These are phyloP conservation scores for Hirtodrosophila confusa DNA, from an alignment of 2,888 invertebrate genomes.

Conservation along the genomic window DNA sequence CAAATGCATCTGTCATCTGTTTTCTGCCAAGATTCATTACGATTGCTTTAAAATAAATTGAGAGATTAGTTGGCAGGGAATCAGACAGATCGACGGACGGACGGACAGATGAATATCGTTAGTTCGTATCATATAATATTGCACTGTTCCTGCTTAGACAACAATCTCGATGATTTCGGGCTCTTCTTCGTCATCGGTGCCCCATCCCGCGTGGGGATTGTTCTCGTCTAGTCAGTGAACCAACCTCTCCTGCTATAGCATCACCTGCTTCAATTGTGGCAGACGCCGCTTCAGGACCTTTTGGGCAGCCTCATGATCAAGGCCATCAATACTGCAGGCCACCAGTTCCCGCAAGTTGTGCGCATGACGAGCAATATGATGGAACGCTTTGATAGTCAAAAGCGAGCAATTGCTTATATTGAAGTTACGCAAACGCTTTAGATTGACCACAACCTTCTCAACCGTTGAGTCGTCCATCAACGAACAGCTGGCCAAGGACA, in stretches of 20 bases:
- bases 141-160: slow-evolving; percentile 37
- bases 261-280: slow-evolving; percentile 61
- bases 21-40: too few relatives aligned
- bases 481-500: slow-evolving; percentile 68
- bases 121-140: slow-evolving; percentile 29
- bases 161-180: slow-evolving; percentile 60
- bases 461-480: slow-evolving; percentile 65
- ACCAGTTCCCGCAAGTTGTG: slow-evolving; percentile 62
- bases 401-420: slow-evolving; percentile 72
- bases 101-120: too few relatives aligned
- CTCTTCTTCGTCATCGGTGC: slow-evolving; percentile 57
- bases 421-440: slow-evolving; percentile 67
- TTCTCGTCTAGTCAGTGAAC: slow-evolving; percentile 61
- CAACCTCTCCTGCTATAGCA: slow-evolving; percentile 73
- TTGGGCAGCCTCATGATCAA: slow-evolving; percentile 56
- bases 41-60: too few relatives aligned
- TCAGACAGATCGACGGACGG: too few relatives aligned
- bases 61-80: too few relatives aligned
- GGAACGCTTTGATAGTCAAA: slow-evolving; percentile 58
- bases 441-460: slow-evolving; percentile 39
- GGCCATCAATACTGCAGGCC: slow-evolving; percentile 64
- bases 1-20: too few relatives aligned
- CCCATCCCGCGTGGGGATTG: slow-evolving; percentile 47
- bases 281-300: slow-evolving; percentile 48
- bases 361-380: slow-evolving; percentile 53